phyloP scores from a whole-genome alignment of 37 sponge, comb jelly and placozoan species.

The Ianthella basta region DNA sequence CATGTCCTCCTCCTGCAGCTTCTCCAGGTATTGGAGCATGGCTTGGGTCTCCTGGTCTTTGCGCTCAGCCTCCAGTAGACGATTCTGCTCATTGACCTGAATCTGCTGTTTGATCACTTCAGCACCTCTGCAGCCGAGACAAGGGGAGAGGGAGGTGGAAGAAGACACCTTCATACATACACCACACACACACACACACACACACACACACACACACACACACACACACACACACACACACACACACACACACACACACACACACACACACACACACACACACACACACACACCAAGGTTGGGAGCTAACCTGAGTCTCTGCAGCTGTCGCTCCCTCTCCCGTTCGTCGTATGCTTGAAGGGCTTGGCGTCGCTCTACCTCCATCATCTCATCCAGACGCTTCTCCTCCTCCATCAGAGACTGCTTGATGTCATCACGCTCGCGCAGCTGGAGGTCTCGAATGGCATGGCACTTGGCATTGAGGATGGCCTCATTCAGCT shows the following conservation, averaged over 20 bases:
- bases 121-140: constrained; percentile 62
- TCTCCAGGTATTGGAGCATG: constrained; percentile 84
- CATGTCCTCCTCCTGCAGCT: constrained; percentile 90
- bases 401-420: constrained; percentile 83
- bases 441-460: constrained; percentile 92
- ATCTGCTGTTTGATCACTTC: constrained; percentile 94
- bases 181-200: constrained; percentile 9
- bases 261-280: constrained; percentile 29
- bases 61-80: constrained; percentile 88
- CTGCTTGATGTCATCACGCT: constrained; percentile 79
- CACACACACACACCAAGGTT: constrained; percentile 22
- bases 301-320: constrained; percentile 63
- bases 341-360: constrained; percentile 82
- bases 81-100: constrained; percentile 80
- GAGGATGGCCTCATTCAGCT: constrained; percentile 93
- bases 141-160: neutral
- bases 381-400: constrained; percentile 95
- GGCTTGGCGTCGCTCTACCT: constrained; percentile 81
- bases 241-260: constrained; percentile 26
- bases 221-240: constrained; percentile 13
- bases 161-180: neutral
- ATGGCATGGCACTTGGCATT: constrained; percentile 99
- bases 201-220: constrained; percentile 26
- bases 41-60: constrained; percentile 95
- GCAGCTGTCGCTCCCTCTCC: constrained; percentile 47